Evolutionary conservation across 2,888 invertebrate species (phyloP), one percentile per base, ranked within the genome.

Genomic region (Phania funesta): DNA sequence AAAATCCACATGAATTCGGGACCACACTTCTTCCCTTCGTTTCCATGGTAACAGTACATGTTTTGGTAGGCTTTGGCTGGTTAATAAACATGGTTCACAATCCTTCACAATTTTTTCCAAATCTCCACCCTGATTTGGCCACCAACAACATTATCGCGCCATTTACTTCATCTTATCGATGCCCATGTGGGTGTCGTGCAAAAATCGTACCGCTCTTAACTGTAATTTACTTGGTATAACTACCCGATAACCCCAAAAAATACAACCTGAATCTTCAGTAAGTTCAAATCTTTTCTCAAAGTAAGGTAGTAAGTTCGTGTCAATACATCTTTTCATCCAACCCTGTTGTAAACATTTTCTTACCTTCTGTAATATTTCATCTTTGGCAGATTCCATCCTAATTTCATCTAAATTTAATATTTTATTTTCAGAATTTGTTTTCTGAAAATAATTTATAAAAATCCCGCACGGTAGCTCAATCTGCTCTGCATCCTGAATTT

Each of bases 61-160:
- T 26, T 76, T 62, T 2, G 65, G 56, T 20, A 80, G 78, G 56
- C 64, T 65, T 9, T 35, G 26, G 6, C 54, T 64, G 1, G 54
- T 52, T 41, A 56, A 11, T 5, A 81, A 65, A 32, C 81, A 85
- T 5, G 56, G 29, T 35, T 65, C 64, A 56, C 83, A 79, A 60
- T 35, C 22, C 64, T 22, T 84, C 20, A 18, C 73, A 13, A 46
- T 50, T 50, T 46, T 77, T 77, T 52, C 67, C 20, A 81, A 74
- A 46, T 83, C 75, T 26, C n/a, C n/a, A n/a, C n/a, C n/a, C n/a
- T n/a, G n/a, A n/a, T n/a, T n/a, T n/a, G n/a, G n/a, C n/a, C n/a
- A 86, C 81, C 86, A 86, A 65, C 86, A 85, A 46, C 85, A 85
- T 78, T 85, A 84, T 41, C 84, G 60, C 1, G 85, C 85, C 80